A percentile compares a stretch with the other conserved stretches of the same genome.
phyloP scores from a whole-genome alignment of 2,888 invertebrate genomes.

The Cephalotes varians region DNA sequence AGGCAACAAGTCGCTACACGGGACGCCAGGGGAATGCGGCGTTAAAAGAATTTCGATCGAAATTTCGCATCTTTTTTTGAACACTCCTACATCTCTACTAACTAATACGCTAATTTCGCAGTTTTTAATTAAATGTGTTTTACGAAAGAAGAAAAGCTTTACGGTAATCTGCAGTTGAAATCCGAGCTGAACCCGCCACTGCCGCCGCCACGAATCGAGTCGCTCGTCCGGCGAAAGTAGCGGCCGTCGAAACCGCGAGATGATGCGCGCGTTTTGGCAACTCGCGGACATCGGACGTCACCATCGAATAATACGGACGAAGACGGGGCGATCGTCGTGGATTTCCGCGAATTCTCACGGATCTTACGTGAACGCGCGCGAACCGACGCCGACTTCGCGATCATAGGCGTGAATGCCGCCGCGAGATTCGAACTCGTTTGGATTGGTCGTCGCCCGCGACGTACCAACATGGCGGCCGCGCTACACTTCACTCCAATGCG shows the following conservation, averaged over 20 bases:
- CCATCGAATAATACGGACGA: not conserved
- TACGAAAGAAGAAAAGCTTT: not conserved
- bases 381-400: not conserved
- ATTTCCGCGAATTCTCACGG: not conserved
- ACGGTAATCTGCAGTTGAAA: not conserved
- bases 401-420: not conserved
- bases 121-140: no score
- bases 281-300: not conserved
- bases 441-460: not conserved
- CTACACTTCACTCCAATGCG: not conserved
- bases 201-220: not conserved
- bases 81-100: not conserved
- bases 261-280: not conserved
- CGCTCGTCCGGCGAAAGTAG: not conserved
- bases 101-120: no score
- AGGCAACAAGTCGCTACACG: not conserved
- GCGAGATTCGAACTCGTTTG: not conserved
- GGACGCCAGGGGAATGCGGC: not conserved
- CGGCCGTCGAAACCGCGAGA: conserved; percentile 62
- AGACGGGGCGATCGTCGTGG: not conserved
- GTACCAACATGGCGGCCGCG: not conserved
- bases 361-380: not conserved
- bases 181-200: not conserved
- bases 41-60: no score
- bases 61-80: not conserved